Percentiles rank a stretch among this genome's conserved stretches.
phyloP scores from a whole-genome alignment of 1,140 invertebrate genomes.

The Bombus consobrinus region DNA sequence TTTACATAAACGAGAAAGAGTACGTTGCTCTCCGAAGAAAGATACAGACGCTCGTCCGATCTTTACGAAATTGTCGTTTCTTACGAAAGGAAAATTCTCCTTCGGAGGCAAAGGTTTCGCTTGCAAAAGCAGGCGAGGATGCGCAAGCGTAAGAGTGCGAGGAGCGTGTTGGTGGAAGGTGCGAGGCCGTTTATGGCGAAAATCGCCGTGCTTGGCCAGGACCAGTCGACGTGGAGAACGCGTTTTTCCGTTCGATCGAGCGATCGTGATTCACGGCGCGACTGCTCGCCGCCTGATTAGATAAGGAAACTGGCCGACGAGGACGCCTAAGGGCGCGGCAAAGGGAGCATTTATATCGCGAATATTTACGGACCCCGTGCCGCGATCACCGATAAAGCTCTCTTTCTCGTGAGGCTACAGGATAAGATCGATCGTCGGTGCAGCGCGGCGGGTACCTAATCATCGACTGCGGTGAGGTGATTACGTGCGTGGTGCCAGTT shows the following conservation, averaged over 20 bases:
- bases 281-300: slow-evolving; percentile 19
- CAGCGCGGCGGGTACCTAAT: neutral
- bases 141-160: slow-evolving; percentile 36
- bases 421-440: slow-evolving; percentile 4
- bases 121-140: slow-evolving; percentile 12
- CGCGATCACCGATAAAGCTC: slow-evolving; percentile 20
- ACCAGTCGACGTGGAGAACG: slow-evolving; percentile 36
- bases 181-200: slow-evolving; percentile 29
- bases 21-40: too few species aligned
- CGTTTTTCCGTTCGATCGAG: slow-evolving; percentile 29
- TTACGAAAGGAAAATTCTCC: neutral
- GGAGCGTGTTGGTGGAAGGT: slow-evolving; percentile 3
- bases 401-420: neutral
- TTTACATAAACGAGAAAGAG: too few species aligned
- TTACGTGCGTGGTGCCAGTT: neutral
- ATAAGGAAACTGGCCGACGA: slow-evolving; percentile 26
- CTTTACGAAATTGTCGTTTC: neutral
- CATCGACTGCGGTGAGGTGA: slow-evolving; percentile 1
- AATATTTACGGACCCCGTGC: slow-evolving; percentile 21
- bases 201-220: slow-evolving; percentile 5
- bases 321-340: too few species aligned
- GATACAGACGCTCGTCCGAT: neutral
- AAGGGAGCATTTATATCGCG: slow-evolving; percentile 11
- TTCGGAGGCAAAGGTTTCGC: neutral
- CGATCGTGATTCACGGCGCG: slow-evolving; percentile 47